phyloP scores from a whole-genome alignment of 2,888 invertebrate species.

The Epsilonema sp. region DNA sequence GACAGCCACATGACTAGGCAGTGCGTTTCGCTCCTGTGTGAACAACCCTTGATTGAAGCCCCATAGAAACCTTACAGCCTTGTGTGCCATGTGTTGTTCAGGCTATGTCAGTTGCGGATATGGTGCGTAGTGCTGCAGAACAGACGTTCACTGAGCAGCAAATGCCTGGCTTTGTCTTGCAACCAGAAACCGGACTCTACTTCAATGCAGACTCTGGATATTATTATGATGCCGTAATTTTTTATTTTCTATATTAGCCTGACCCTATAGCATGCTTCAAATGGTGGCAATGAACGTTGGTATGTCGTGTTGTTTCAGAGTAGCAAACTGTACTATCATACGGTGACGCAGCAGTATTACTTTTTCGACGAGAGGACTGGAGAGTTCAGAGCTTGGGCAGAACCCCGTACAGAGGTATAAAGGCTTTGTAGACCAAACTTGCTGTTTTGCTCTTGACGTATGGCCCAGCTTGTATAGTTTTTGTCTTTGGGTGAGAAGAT shows the following conservation, averaged over 20 bases:
- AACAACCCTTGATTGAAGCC: too few species aligned
- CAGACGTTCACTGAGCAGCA: slow-evolving; percentile 12
- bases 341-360: neutral
- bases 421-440: too few species aligned
- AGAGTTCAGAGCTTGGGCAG: neutral
- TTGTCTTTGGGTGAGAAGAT: too few species aligned
- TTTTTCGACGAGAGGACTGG: neutral
- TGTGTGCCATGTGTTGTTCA: too few species aligned
- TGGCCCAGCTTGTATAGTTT: too few species aligned
- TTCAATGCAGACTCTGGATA: slow-evolving; percentile 17
- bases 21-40: too few species aligned
- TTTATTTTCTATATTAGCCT: too few species aligned
- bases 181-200: slow-evolving; percentile 11
- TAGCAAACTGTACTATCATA: neutral
- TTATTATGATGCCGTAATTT: slow-evolving; percentile 18
- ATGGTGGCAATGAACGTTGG: neutral
- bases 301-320: too few species aligned
- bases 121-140: slow-evolving; percentile 18
- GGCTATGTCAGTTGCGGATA: slow-evolving; percentile 18
- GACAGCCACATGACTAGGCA: too few species aligned
- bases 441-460: too few species aligned
- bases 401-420: too few species aligned
- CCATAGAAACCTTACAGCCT: too few species aligned
- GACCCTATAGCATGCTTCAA: neutral
- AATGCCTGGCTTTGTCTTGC: slow-evolving; percentile 15